Conservation (phyloP, 1,140 invertebrate species). For the Penaeus vannamei region DNA sequence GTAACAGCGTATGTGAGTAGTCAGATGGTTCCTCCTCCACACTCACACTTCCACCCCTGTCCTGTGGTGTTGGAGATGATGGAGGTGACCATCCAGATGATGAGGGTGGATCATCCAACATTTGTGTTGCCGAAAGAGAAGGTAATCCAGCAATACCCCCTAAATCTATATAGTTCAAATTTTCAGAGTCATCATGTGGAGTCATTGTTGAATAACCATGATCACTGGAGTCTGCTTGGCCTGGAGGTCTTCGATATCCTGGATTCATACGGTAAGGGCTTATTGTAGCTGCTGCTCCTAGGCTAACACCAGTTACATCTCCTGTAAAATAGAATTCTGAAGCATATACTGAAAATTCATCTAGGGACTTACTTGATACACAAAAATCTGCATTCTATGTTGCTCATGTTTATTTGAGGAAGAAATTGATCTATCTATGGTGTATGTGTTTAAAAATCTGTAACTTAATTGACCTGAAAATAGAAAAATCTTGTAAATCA, state of each 20-base stretch:
- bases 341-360: neutral
- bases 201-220: constrained; percentile 91
- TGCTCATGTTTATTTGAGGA: no score
- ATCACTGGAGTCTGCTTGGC: constrained; percentile 83
- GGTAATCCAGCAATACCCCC: constrained; percentile 42
- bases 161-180: constrained; percentile 59
- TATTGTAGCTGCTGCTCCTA: constrained; percentile 76
- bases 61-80: constrained; percentile 71
- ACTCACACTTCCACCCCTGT: constrained; percentile 56
- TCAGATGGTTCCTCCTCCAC: constrained; percentile 69
- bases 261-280: constrained; percentile 91
- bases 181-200: constrained; percentile 68
- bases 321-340: neutral
- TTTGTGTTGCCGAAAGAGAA: neutral
- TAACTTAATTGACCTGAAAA: no score
- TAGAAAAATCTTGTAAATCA: no score
- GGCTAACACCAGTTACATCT: constrained; percentile 47
- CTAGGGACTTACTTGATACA: no score
- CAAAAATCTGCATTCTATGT: no score
- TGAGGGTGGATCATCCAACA: constrained; percentile 48
- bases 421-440: no score
- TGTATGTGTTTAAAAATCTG: no score
- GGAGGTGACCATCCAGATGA: constrained; percentile 70
- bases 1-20: constrained; percentile 73
- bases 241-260: constrained; percentile 80